These are phyloP conservation scores for Callyntrura sp. DNA, from an alignment of 2,888 invertebrate species.

Conservation along the genomic window DNA sequence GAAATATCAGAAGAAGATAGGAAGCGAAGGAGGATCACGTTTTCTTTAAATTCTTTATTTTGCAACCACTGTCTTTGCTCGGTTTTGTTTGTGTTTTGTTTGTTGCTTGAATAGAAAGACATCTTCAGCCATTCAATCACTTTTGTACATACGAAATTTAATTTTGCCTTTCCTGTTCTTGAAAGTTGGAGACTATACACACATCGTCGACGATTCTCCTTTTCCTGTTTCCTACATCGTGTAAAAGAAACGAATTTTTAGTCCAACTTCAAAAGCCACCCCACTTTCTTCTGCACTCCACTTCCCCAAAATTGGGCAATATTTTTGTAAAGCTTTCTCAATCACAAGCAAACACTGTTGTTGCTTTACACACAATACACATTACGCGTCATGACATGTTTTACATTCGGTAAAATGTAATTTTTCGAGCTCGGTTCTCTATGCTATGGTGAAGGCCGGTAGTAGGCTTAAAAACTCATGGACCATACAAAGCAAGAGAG, in stretches of 20 bases:
- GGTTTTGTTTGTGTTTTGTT: slow-evolving; percentile 22
- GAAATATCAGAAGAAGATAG: slow-evolving; percentile 13
- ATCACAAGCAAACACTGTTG: background rate
- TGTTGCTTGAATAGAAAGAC: background rate
- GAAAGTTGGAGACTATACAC: background rate
- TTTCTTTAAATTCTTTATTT: slow-evolving; percentile 2
- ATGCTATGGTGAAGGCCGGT: background rate
- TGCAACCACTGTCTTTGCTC: background rate
- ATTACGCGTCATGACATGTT: background rate
- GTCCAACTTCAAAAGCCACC: background rate
- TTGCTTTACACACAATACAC: background rate
- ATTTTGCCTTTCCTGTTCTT: background rate
- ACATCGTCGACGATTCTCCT: background rate
- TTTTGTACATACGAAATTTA: slow-evolving; percentile 5
- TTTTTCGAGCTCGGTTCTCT: background rate
- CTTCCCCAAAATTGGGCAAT: slow-evolving; percentile 24
- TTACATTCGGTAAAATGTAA: background rate
- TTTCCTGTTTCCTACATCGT: background rate
- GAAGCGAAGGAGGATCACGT: slow-evolving; percentile 14
- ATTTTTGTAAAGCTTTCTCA: slow-evolving; percentile 12
- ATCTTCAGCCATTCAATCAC: slow-evolving; percentile 1
- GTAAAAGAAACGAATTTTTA: background rate
- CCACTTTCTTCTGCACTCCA: background rate
- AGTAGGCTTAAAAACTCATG: background rate
- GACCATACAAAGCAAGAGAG: background rate